phyloP scores from a whole-genome alignment of 2,797 vertebrate genomes.

The Myripristis murdjan region DNA sequence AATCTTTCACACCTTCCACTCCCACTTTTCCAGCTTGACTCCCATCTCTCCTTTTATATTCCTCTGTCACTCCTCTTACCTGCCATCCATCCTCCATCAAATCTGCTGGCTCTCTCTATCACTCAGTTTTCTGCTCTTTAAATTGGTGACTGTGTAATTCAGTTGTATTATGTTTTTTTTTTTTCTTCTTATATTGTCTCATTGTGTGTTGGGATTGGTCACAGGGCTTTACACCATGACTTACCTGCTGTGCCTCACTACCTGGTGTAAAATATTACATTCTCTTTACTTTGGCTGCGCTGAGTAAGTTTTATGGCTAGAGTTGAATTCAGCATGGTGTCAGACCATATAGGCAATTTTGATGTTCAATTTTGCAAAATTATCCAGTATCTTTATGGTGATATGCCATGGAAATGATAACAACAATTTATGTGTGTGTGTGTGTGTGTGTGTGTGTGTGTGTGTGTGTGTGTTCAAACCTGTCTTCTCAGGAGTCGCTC shows the following conservation, averaged over 20 bases:
- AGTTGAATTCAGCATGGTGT: constrained; percentile 41
- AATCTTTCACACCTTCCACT: constrained; percentile 69
- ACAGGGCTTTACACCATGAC: constrained; percentile 25
- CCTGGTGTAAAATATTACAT: constrained; percentile 67
- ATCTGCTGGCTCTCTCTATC: constrained; percentile 14
- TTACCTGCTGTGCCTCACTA: constrained; percentile 59
- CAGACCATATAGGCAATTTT: constrained; percentile 17
- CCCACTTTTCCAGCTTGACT: constrained; percentile 33
- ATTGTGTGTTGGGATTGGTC: constrained; percentile 63
- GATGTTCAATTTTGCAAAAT: constrained; percentile 21
- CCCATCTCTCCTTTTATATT: constrained; percentile 62
- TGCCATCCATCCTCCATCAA: constrained; percentile 29
- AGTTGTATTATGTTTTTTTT: constrained; percentile 35
- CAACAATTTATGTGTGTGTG: too few relatives aligned
- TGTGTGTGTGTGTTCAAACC: constrained; percentile 14
- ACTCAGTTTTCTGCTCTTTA: constrained; percentile 30
- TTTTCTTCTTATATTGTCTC: constrained; percentile 39
- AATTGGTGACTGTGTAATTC: constrained; percentile 44
- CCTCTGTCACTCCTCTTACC: constrained; percentile 65
- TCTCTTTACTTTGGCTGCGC: constrained; percentile 56
- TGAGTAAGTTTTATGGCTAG: constrained; percentile 46
- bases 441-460: constrained; percentile 2
- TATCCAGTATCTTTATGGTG: constrained; percentile 8
- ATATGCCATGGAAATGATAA: constrained; percentile 23
- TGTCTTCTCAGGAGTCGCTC: constrained; percentile 23